A percentile compares a stretch with the other conserved stretches of the same genome.
These are phyloP conservation scores for Procambarus clarkii DNA, from an alignment of 1,140 invertebrate species.

Conservation along the genomic window DNA sequence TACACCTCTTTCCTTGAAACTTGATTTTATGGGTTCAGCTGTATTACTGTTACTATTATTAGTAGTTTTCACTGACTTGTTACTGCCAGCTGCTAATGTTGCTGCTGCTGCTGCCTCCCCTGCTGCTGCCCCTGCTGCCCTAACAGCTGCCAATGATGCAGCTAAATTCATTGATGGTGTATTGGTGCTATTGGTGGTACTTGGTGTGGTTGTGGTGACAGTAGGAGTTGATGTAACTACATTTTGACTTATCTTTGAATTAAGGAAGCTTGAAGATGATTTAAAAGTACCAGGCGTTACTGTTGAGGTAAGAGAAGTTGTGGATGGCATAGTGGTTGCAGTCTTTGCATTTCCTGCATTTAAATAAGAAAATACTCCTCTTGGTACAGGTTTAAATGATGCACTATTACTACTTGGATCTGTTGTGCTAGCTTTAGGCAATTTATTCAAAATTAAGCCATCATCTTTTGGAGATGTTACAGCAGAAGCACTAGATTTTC, in stretches of 20 bases:
- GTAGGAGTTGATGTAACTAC: not conserved
- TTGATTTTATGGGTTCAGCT: constrained; percentile 41
- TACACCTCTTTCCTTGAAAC: constrained; percentile 18
- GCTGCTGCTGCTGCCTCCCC: constrained; percentile 48
- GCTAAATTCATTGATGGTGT: constrained; percentile 20
- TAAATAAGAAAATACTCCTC: constrained; percentile 45
- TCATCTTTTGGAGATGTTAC: constrained; percentile 13
- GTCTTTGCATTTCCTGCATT: constrained; percentile 37
- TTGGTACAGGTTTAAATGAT: constrained; percentile 35
- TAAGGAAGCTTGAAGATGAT: not conserved
- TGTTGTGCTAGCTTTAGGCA: constrained; percentile 15
- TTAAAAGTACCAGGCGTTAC: not conserved
- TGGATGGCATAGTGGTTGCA: not conserved
- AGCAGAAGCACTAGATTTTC: constrained; percentile 17
- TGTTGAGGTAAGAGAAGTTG: constrained; percentile 2
- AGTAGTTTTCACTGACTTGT: constrained; percentile 22
- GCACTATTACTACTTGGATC: constrained; percentile 21
- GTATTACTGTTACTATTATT: constrained; percentile 19
- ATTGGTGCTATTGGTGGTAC: not conserved
- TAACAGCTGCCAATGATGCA: constrained; percentile 58
- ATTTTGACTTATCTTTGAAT: not conserved
- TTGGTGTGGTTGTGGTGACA: constrained; percentile 9
- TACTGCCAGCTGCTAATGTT: constrained; percentile 27
- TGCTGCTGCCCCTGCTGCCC: constrained; percentile 62
- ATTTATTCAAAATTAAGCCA: not conserved